Evolutionary conservation across 2,888 invertebrate genomes (phyloP), one percentile per base, ranked within the genome.

Genomic region (Punctoribates punctum): DNA sequence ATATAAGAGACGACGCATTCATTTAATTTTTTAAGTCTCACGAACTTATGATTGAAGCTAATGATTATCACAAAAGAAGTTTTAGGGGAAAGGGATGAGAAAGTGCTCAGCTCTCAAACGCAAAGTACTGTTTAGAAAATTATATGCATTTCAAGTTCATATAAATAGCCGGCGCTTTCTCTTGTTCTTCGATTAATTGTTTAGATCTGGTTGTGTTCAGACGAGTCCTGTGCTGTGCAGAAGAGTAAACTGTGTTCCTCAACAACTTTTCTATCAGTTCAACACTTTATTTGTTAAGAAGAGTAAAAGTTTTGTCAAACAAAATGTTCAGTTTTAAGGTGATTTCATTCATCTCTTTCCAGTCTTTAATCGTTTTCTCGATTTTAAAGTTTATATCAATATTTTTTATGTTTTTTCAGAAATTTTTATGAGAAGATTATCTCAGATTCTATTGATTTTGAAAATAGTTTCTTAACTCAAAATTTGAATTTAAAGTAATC

Each of bases 151-250:
- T 67, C 67, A 67, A 67, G 67, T 67, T 67, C 67, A 67, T 67
- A 67, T 67, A 67, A 38, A 67, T 38, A 67, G 34, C 67, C 9
- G 17, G 38, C 4, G 6, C 23, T 34, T 27, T 67, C 34, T 34
- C 67, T 67, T 67, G 38, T 67, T 67, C 67, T 67, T n/a, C n/a
- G n/a, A 67, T 34, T 34, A n/a, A 67, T 38, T 67, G 67, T 62
- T 62, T 62, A 29, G 25, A 67, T 38, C 38, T 38, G 38, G 67
- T 38, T 67, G 67, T 38, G 34, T 67, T 67, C 8, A 67, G 67
- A 38, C 34, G 27, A 60, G 60, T 27, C 60, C 3, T 27, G 25
- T 25, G 29, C 27, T 27, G 8, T 29, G 11, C 20, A 20, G 4
- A 20, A 23, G 5, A 9, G 17, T 20, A 57, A 57, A 57, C 20